phyloP scores from a whole-genome alignment of 2,113 vertebrate genomes.

The Malurus elegans region DNA sequence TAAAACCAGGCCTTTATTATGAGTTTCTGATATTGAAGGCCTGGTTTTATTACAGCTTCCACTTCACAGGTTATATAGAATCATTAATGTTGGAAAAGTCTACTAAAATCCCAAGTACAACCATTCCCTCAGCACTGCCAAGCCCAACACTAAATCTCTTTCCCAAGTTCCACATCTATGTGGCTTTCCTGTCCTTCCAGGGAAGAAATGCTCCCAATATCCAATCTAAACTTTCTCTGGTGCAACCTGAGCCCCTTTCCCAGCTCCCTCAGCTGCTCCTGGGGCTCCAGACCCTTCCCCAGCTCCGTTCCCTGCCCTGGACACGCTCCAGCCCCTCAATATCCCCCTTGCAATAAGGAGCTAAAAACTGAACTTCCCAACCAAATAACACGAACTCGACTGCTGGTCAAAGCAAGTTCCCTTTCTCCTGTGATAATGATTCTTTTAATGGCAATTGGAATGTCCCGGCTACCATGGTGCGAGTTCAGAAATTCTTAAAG shows the following conservation, averaged over 20 bases:
- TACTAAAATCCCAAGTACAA: background rate
- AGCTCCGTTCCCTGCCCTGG: background rate
- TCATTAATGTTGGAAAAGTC: background rate
- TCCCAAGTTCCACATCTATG: background rate
- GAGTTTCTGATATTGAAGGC: background rate
- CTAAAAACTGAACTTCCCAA: background rate
- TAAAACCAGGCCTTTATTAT: background rate
- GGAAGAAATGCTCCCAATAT: background rate
- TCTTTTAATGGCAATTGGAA: background rate
- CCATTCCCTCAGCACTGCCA: background rate
- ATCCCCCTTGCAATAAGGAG: too few species aligned
- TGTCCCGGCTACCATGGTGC: background rate
- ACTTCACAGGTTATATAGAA: background rate
- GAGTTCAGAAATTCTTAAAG: background rate
- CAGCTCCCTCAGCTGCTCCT: too few species aligned
- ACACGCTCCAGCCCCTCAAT: rapidly evolving
- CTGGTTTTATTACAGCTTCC: background rate
- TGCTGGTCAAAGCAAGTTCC: background rate
- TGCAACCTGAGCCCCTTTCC: too few species aligned
- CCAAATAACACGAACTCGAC: background rate
- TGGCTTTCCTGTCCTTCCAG: background rate
- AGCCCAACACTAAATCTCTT: background rate
- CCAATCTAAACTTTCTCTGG: background rate
- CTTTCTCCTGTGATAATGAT: rapidly evolving
- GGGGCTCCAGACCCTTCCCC: too few species aligned